phyloP scores from a whole-genome alignment of 37 sponge, comb jelly and placozoan species.

The Sycon ciliatum region DNA sequence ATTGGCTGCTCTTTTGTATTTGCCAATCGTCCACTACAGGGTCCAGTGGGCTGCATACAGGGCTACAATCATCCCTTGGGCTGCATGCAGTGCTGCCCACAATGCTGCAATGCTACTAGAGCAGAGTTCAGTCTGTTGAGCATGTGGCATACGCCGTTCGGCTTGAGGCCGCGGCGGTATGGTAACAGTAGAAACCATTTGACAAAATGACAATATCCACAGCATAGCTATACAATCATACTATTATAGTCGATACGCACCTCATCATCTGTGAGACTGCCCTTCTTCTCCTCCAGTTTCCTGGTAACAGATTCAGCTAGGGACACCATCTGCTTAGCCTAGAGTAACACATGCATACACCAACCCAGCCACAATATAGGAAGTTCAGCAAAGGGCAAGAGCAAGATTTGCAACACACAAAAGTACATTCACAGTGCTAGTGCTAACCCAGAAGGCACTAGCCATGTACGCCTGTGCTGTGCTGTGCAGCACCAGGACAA shows the following conservation, averaged over 20 bases:
- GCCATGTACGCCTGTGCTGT: neutral
- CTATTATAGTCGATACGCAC: constrained; percentile 21
- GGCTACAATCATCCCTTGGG: too few relatives aligned
- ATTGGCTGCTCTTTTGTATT: too few relatives aligned
- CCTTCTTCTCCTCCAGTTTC: constrained; percentile 80
- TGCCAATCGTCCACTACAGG: too few relatives aligned
- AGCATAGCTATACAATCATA: neutral
- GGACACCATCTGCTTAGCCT: constrained; percentile 86
- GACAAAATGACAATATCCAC: neutral
- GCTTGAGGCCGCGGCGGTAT: too few relatives aligned
- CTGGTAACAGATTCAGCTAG: constrained; percentile 79
- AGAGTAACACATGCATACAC: neutral
- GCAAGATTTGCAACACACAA: neutral
- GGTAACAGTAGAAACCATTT: neutral
- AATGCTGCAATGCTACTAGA: too few relatives aligned
- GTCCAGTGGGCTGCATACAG: too few relatives aligned
- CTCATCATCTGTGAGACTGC: constrained; percentile 78
- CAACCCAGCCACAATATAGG: too few relatives aligned
- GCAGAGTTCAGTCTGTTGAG: too few relatives aligned
- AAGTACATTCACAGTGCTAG: neutral
- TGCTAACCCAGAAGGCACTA: neutral
- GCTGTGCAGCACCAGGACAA: neutral
- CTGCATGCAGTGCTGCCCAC: too few relatives aligned
- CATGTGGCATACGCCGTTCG: too few relatives aligned
- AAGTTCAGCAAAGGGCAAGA: neutral